These are phyloP conservation scores for Branchinecta sandiegonensis DNA, from an alignment of 2,888 invertebrate genomes.

Conservation along the genomic window DNA sequence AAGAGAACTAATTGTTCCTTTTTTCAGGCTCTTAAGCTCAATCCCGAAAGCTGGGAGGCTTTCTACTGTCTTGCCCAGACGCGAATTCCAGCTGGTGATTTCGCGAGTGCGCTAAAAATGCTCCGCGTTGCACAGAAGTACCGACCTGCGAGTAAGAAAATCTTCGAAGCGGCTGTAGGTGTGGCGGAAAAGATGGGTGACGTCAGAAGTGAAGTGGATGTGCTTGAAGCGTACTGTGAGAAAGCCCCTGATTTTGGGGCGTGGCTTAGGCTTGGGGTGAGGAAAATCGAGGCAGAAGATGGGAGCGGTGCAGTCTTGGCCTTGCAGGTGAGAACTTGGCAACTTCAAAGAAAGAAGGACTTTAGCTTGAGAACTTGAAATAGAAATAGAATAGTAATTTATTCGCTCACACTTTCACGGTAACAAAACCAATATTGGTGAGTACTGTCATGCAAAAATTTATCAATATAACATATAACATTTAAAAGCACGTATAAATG, in stretches of 20 bases:
- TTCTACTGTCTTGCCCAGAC: neutral
- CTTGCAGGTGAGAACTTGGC: neutral
- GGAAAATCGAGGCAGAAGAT: neutral
- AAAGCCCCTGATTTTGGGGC: neutral
- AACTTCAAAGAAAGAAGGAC: no score
- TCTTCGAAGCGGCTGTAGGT: neutral
- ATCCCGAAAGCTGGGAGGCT: constrained; percentile 14
- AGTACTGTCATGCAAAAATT: no score
- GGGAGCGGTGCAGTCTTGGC: neutral
- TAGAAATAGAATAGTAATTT: no score
- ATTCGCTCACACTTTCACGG: no score
- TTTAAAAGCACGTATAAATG: no score
- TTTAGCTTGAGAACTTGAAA: no score
- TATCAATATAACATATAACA: no score
- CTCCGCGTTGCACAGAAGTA: neutral
- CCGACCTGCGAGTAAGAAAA: neutral
- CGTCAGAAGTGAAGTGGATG: neutral
- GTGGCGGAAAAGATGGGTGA: neutral
- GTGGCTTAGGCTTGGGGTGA: neutral
- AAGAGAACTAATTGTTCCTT: no score
- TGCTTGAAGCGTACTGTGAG: neutral
- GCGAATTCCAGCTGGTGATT: neutral
- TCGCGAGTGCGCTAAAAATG: neutral
- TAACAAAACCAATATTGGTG: no score
- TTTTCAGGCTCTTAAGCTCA: neutral